Base-by-base conservation (phyloP, 2,797 vertebrate species). In the Alca torda region DNA sequence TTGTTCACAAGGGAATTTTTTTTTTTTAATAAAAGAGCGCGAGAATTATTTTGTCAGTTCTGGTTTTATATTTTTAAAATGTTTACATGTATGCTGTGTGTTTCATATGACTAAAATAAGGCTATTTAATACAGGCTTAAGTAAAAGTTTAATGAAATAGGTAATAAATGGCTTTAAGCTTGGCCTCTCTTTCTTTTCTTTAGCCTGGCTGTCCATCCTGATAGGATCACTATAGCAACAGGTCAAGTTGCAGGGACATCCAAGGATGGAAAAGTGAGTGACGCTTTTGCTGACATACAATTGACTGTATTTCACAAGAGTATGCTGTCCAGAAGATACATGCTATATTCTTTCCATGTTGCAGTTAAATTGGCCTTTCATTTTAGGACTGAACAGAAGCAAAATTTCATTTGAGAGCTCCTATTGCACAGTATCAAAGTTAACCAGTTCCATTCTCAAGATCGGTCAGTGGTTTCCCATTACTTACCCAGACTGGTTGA, bases 181-280 rank as follows among this genome's bases (percentile, higher is more conserved):
- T 65, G 39, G 13, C 28, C 23, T 89, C 46, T 95, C 21, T 88
- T 25, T 76, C 91, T 64, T 88, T 93, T 95, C 69, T 96, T 46
- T 70, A 99, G 99, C 98, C 98, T 99, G 87, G 99, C 99, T 30
- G 98, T 99, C 97, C 99, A 99, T 96, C 99, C 99, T 30, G 99
- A 99, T 97, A 99, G 99, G 98, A 99, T 99, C 98, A 99, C 99
- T 93, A 99, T 99, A 98, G 99, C 99, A 97, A 99, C 99, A 18
- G 99, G 99, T 85, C 99, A 99, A 97, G 99, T 99, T 78, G 99
- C 99, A 18, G 99, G 99, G 86, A 99, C 99, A 28, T 99, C 99
- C 31, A 98, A 99, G 87, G 99, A 99, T 94, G 99, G 99, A 87
- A 99, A 99, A 98, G 99, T 99, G 98, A 99, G 99, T 97, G 63